Conservation (phyloP, 64 coral and sea anemone genomes). For the Dendrophyllia cribrosa region DNA sequence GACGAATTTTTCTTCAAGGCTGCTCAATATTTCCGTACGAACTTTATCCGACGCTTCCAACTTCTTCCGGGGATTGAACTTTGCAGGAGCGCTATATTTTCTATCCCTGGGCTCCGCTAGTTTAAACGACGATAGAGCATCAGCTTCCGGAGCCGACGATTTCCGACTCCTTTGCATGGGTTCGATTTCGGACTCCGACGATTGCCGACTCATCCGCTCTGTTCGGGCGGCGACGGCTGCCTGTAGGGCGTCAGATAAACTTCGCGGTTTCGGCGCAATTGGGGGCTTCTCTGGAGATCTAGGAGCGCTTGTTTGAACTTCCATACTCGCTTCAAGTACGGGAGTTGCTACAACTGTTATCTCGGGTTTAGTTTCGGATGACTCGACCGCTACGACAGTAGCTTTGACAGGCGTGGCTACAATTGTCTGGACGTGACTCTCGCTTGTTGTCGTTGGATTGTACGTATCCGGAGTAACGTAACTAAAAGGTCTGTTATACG, state of each 20-base stretch:
- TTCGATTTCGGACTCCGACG: not conserved
- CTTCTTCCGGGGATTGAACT: constrained; percentile 27
- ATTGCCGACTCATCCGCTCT: constrained; percentile 44
- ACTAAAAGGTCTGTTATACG: constrained; percentile 20
- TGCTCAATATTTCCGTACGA: constrained; percentile 32
- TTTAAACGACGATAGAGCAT: not conserved
- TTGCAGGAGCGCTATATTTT: constrained; percentile 60
- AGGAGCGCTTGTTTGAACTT: not conserved
- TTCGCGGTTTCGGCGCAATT: constrained; percentile 29
- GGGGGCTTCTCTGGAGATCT: constrained; percentile 21
- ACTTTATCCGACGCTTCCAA: constrained; percentile 6
- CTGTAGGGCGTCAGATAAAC: constrained; percentile 80
- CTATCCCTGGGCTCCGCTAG: not conserved
- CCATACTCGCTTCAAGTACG: not conserved
- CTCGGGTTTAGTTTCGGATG: not conserved
- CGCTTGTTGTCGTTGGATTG: not conserved
- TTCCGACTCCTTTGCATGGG: not conserved
- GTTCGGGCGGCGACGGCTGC: constrained; percentile 76
- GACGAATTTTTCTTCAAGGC: constrained; percentile 32
- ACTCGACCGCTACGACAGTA: constrained; percentile 11
- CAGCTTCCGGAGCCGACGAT: not conserved
- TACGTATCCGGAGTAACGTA: not conserved
- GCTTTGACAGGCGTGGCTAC: constrained; percentile 47
- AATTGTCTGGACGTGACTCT: constrained; percentile 1
- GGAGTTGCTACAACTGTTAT: constrained; percentile 32